Conservation (phyloP, 2,113 vertebrate genomes). For the Bubalus kerabau region DNA sequence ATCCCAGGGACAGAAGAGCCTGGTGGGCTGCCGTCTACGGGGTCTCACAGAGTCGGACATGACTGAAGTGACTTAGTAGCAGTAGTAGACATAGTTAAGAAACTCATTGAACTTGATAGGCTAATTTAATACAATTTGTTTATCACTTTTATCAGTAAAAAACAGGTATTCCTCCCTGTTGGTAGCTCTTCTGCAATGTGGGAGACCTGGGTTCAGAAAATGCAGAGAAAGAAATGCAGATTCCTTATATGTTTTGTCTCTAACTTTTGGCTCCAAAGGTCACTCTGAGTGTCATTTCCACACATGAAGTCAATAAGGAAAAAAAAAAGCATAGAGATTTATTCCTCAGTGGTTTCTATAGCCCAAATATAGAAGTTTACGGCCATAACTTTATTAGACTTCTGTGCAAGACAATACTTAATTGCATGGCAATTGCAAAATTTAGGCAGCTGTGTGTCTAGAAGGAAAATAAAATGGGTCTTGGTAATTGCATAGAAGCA, state of each 20-base stretch:
- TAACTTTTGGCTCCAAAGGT: background rate
- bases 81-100: background rate
- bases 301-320: background rate
- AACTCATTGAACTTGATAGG: background rate
- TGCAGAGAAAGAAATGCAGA: background rate
- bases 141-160: background rate
- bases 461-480: background rate
- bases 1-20: no score
- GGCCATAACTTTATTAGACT: background rate
- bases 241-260: background rate
- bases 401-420: background rate
- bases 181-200: background rate
- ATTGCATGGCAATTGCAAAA: background rate
- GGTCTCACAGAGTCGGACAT: no score
- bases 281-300: background rate
- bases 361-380: background rate
- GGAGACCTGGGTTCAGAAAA: no score
- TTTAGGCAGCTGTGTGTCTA: background rate
- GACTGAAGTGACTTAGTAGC: no score
- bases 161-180: background rate
- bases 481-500: background rate
- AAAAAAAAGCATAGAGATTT: background rate
- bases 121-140: background rate
- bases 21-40: no score
- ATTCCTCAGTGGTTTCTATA: background rate